phyloP scores from a whole-genome alignment of 2,113 vertebrate genomes.

The Gobiocypris rarus region DNA sequence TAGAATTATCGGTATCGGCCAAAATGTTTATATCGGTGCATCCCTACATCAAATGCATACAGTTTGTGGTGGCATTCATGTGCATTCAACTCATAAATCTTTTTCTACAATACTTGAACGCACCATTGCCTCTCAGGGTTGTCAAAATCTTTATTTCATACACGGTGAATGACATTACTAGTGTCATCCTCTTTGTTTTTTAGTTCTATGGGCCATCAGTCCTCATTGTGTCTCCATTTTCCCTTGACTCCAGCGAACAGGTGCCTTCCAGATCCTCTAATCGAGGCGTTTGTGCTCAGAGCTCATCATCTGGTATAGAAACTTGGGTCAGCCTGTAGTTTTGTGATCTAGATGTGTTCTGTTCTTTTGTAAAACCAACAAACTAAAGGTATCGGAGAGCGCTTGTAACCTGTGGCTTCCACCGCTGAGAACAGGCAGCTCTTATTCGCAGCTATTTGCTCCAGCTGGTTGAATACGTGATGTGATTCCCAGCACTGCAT shows the following conservation, averaged over 20 bases:
- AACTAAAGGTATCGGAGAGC: constrained; percentile 30
- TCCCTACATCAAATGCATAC: too few relatives aligned
- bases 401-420: constrained; percentile 32
- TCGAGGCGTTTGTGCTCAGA: neutral
- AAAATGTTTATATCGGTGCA: too few relatives aligned
- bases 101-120: neutral
- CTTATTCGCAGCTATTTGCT: constrained; percentile 42
- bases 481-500: constrained; percentile 45
- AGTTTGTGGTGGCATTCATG: neutral
- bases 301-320: constrained; percentile 8
- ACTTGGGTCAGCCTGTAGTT: neutral
- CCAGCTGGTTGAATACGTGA: constrained; percentile 53
- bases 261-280: constrained; percentile 34
- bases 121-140: neutral
- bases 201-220: too few relatives aligned
- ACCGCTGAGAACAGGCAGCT: constrained; percentile 39
- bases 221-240: neutral
- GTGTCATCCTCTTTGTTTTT: neutral
- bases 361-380: constrained; percentile 12
- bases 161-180: neutral
- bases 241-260: constrained; percentile 22
- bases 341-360: neutral
- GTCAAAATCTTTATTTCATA: neutral
- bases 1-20: too few relatives aligned
- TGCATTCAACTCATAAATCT: neutral